A percentile compares a stretch with the other conserved stretches of the same genome.
Evolutionary conservation across 1,140 invertebrate species (phyloP).

Genomic region (Panulirus ornatus): DNA sequence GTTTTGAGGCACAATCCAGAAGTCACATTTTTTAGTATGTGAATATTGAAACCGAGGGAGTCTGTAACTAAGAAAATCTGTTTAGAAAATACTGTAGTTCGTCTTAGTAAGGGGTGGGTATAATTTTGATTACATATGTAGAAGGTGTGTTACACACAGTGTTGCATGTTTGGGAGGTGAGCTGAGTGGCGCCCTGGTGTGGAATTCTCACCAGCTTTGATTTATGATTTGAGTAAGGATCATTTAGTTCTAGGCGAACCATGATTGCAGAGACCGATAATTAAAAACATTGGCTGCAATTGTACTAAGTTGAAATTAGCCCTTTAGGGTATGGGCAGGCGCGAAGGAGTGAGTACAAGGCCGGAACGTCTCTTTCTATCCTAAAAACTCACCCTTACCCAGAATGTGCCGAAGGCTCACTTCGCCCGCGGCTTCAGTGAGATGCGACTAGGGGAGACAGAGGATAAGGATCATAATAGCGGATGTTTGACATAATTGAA

Average conservation of each 20-base stretch:
- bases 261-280: constrained; percentile 30
- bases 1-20: too few species aligned
- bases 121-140: too few species aligned
- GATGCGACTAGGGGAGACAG: not conserved
- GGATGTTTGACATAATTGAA: constrained; percentile 46
- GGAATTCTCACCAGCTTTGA: too few species aligned
- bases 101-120: too few species aligned
- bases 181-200: too few species aligned
- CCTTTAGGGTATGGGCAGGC: constrained; percentile 22
- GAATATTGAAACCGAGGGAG: too few species aligned
- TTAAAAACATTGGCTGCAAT: constrained; percentile 39
- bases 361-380: not conserved
- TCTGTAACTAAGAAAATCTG: too few species aligned
- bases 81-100: too few species aligned
- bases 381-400: not conserved
- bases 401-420: not conserved
- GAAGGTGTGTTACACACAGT: too few species aligned
- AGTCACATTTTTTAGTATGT: too few species aligned
- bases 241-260: not conserved
- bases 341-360: constrained; percentile 13
- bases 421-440: not conserved
- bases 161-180: too few species aligned
- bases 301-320: constrained; percentile 31
- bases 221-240: not conserved
- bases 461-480: constrained; percentile 22